A percentile compares a stretch with the other conserved stretches of the same genome.
These are phyloP conservation scores for Pygocentrus nattereri DNA, from an alignment of 2,797 vertebrate genomes.

Conservation along the genomic window DNA sequence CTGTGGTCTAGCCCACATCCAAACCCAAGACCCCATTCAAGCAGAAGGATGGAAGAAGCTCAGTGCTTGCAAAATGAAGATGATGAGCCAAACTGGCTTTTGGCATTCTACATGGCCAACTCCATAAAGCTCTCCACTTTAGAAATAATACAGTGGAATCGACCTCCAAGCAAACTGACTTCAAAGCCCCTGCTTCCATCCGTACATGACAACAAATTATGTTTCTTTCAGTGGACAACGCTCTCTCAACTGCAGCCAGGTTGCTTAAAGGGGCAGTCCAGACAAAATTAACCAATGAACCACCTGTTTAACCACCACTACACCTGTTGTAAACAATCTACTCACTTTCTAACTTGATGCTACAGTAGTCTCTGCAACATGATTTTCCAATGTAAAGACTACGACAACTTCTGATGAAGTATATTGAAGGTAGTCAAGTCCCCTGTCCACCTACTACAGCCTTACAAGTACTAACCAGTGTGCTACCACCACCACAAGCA, in stretches of 20 bases:
- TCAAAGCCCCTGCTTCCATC: constrained; percentile 12
- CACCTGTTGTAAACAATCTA: no score
- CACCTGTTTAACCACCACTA: no score
- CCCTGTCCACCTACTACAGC: no score
- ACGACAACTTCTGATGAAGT: no score
- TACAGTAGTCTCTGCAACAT: no score
- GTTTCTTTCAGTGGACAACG: neutral
- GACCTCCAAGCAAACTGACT: constrained; percentile 14
- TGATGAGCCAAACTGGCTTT: neutral
- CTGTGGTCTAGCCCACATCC: neutral
- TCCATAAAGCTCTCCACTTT: constrained; percentile 5
- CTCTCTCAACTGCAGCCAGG: neutral
- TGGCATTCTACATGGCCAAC: neutral
- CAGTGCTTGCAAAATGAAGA: constrained; percentile 6
- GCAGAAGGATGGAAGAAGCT: neutral
- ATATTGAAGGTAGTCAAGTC: no score
- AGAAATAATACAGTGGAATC: constrained; percentile 2
- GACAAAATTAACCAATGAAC: no score
- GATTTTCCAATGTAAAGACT: no score
- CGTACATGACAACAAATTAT: neutral
- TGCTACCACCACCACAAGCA: neutral
- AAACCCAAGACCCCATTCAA: constrained; percentile 10
- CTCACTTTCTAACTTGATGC: no score
- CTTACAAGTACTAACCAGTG: neutral
- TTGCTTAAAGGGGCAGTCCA: neutral